These are phyloP conservation scores for Mythimna ferrago DNA, from an alignment of 2,888 invertebrate genomes.

Conservation along the genomic window DNA sequence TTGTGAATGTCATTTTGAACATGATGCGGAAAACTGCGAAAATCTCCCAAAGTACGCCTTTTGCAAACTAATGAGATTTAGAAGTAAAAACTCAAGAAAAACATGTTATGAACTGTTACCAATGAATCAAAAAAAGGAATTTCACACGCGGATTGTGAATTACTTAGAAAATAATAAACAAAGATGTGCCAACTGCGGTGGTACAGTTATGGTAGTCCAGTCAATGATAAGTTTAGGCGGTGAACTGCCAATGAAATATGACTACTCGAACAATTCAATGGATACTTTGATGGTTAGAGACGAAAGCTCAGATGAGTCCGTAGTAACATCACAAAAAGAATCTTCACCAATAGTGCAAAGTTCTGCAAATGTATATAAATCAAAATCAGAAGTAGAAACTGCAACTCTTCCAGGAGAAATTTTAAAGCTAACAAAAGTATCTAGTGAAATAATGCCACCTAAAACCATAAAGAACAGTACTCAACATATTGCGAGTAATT, in stretches of 20 bases:
- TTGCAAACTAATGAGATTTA: conserved; percentile 91
- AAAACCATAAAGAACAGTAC: conserved; percentile 20
- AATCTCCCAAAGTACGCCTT: conserved; percentile 89
- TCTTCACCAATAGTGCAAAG: conserved; percentile 23
- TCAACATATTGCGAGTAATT: conserved; percentile 47
- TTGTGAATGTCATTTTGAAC: conserved; percentile 84
- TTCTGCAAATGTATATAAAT: conserved; percentile 29
- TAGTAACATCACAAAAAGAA: conserved; percentile 21
- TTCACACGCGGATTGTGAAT: conserved; percentile 88
- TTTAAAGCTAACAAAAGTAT: conserved; percentile 32
- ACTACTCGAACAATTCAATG: conserved; percentile 4
- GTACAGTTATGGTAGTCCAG: conserved; percentile 79
- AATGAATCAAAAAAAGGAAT: conserved; percentile 89
- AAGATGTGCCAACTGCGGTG: conserved; percentile 89
- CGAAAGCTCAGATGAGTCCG: conserved; percentile 31
- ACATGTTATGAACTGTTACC: conserved; percentile 90
- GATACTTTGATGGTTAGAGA: conserved; percentile 4
- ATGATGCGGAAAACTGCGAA: conserved; percentile 75
- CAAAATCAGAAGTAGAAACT: conserved; percentile 44
- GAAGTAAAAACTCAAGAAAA: conserved; percentile 85
- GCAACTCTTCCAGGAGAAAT: conserved; percentile 11
- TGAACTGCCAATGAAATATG: conserved; percentile 3
- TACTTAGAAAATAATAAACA: conserved; percentile 87
- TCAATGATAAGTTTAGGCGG: conserved; percentile 69
- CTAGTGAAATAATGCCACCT: conserved; percentile 46